Evolutionary conservation across 2,113 vertebrate genomes (phyloP), one percentile per base, ranked within the genome.

Genomic region (Chascanopsetta lugubris): DNA sequence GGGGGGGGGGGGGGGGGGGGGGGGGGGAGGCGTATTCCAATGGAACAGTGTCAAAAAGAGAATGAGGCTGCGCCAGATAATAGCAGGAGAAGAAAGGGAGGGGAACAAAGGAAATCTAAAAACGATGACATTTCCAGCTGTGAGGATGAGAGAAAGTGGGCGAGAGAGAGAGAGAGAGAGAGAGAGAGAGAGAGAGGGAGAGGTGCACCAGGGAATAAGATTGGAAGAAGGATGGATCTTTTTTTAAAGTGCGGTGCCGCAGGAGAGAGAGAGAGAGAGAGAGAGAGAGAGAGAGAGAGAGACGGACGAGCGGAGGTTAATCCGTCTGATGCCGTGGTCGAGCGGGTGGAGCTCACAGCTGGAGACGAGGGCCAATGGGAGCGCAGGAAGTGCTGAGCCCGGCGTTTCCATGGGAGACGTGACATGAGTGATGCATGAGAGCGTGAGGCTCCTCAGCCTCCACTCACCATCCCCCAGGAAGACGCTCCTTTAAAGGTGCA

Each of bases 81-180:
- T 63, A 61, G 55, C 47, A 26, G 21, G 46, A 81, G 61, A 75
- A 69, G 30, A 76, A 81, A 61, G 54, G 69, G 29, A 66, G 81
- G 57, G 81, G 57, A 83, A 77, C 80, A 87, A 80, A 48, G 76
- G 63, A 53, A 57, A 61, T 8, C 26, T 67, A 63, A 64, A 76
- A 77, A 38, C 12, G 73, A 77, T 82, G 85, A 82, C 79, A 85
- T 87, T 88, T 84, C 49, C 62, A 53, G 69, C 65, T 26, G 50
- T 65, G 67, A 7, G 3, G 54, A 54, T 53, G 20, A 10, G 3
- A 11, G 7, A 13, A 13, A 24, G 59, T 9, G 20, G 55, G 58
- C 32, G 51, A 32, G 29, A 54, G n/a, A 60, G 21, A 18, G 58
- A 81, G 58, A 51, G 57, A 53, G 20, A 10, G 3, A 11, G 7